Percentiles rank a stretch among this genome's conserved stretches.
These are phyloP conservation scores for Asteroscopus sphinx DNA, from an alignment of 2,888 invertebrate genomes.

Conservation along the genomic window DNA sequence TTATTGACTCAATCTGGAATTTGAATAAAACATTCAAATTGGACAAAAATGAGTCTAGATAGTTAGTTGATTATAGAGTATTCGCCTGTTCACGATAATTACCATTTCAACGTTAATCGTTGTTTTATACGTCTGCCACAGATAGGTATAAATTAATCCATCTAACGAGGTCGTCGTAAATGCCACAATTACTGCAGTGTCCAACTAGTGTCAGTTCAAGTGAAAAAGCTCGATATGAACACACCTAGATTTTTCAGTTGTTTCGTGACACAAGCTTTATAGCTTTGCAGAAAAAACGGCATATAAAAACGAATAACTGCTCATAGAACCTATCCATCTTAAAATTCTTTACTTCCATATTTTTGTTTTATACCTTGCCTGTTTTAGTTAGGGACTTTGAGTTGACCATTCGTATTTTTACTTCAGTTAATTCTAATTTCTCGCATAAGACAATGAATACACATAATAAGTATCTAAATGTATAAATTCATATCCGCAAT, in stretches of 20 bases:
- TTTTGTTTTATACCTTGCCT: no score
- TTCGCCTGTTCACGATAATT: slow-evolving; percentile 5
- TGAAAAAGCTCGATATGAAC: slow-evolving; percentile 13
- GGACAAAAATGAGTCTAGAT: slow-evolving; percentile 7
- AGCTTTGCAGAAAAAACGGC: no score
- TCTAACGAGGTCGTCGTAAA: slow-evolving; percentile 28
- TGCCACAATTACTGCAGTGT: slow-evolving; percentile 34
- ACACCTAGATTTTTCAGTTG: background rate
- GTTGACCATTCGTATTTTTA: no score
- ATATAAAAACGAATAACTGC: no score
- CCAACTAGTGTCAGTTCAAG: slow-evolving; percentile 12
- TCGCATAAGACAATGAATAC: no score
- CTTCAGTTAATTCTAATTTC: no score
- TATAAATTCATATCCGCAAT: no score
- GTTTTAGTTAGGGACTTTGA: no score
- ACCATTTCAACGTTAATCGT: slow-evolving; percentile 10
- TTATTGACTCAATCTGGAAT: slow-evolving; percentile 11
- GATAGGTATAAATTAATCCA: slow-evolving; percentile 46
- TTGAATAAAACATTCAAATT: slow-evolving; percentile 14
- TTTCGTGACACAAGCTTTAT: no score
- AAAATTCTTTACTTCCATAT: no score
- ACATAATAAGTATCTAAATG: no score
- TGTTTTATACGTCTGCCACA: slow-evolving; percentile 12
- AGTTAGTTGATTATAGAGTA: slow-evolving; percentile 14
- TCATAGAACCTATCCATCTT: no score